Evolutionary conservation across 2,888 invertebrate species (phyloP).

Genomic region (Amaurobius ferox): DNA sequence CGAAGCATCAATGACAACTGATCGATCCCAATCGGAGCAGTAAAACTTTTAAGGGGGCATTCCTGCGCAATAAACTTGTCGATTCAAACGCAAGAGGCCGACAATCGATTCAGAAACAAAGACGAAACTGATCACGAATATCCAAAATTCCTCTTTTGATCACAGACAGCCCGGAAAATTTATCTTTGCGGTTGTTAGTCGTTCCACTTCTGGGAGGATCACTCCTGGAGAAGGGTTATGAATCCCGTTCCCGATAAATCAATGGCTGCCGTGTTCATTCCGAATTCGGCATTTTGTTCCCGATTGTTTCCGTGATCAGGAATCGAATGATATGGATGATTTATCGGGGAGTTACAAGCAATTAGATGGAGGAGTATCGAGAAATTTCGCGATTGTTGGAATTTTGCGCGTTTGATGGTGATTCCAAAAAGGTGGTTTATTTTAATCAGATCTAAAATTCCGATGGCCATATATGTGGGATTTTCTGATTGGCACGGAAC

Average conservation of each 20-base stretch:
- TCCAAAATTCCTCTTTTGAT: background rate
- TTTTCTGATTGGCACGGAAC: too few species aligned
- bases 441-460: background rate
- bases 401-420: background rate
- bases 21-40: background rate
- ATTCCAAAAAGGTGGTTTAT: background rate
- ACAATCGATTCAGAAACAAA: too few species aligned
- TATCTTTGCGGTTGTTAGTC: background rate
- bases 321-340: constrained; percentile 1
- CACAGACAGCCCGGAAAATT: background rate
- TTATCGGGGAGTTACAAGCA: constrained; percentile 4
- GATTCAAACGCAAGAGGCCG: background rate
- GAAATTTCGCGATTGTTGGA: background rate
- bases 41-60: background rate
- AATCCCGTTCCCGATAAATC: background rate
- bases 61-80: background rate
- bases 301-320: background rate
- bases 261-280: background rate
- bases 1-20: background rate
- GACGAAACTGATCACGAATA: background rate
- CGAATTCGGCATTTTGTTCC: background rate
- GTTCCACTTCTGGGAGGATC: background rate
- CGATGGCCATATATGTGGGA: too few species aligned
- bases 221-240: background rate
- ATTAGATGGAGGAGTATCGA: background rate